Evolutionary conservation across 2,888 invertebrate genomes (phyloP).

Genomic region (Sphecodes monilicornis): DNA sequence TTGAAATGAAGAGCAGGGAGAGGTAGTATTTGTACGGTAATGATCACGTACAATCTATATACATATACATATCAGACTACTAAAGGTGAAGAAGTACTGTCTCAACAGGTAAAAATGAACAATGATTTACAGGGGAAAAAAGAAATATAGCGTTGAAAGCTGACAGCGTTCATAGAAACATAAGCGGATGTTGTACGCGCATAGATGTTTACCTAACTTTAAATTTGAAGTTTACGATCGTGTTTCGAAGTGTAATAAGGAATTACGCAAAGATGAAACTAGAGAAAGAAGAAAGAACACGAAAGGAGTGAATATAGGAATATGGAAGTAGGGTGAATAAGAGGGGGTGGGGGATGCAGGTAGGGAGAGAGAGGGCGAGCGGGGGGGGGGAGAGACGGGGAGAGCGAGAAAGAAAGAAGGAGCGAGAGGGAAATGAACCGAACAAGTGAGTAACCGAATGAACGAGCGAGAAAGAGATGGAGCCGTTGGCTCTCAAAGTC

Average conservation of each 20-base stretch:
- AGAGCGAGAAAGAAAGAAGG: conserved; percentile 6
- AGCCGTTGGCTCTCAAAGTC: conserved; percentile 64
- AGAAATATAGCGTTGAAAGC: background rate
- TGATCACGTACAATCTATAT: background rate
- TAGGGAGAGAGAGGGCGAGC: background rate
- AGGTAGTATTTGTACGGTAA: background rate
- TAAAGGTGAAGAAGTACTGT: background rate
- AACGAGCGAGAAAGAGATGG: conserved; percentile 42
- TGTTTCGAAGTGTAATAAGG: conserved; percentile 9
- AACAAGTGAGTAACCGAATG: conserved; percentile 57
- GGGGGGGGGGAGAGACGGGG: background rate
- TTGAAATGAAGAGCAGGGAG: background rate
- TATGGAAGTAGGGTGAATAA: conserved; percentile 11
- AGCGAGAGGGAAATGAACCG: conserved; percentile 33
- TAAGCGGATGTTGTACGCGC: conserved; percentile 2
- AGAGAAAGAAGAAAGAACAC: conserved; percentile 15
- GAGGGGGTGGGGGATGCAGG: background rate
- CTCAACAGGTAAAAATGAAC: background rate
- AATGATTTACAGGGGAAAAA: background rate
- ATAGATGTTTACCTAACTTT: background rate
- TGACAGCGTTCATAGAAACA: conserved; percentile 5
- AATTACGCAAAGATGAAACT: conserved; percentile 30
- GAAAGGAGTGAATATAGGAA: conserved; percentile 16
- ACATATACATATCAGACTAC: too few species aligned
- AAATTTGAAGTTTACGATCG: conserved; percentile 33